phyloP scores from a whole-genome alignment of 2,113 vertebrate genomes.

The Ceyx margarethae region DNA sequence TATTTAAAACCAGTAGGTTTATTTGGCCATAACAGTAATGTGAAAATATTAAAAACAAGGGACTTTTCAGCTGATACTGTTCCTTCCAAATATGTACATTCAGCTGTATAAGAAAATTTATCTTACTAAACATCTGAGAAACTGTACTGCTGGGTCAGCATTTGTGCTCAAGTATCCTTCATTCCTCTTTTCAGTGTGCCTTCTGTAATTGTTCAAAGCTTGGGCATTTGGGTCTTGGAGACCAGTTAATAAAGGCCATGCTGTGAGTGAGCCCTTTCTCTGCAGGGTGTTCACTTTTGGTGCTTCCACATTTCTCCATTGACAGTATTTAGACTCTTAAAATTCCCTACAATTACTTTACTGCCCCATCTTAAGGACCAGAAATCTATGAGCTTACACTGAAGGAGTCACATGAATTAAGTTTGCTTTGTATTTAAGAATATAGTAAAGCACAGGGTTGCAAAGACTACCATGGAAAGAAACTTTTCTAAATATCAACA shows the following conservation, averaged over 20 bases:
- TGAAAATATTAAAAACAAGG: neutral
- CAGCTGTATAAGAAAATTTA: neutral
- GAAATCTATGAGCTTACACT: neutral
- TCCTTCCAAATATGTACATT: neutral
- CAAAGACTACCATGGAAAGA: neutral
- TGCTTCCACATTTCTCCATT: neutral
- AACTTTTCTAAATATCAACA: neutral
- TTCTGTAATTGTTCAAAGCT: neutral
- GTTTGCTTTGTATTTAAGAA: neutral
- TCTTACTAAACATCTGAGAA: neutral
- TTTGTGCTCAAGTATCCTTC: neutral
- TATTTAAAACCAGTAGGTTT: neutral
- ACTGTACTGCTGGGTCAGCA: neutral
- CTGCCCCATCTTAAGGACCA: neutral
- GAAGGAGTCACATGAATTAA: neutral
- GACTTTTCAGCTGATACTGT: neutral
- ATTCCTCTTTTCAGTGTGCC: neutral
- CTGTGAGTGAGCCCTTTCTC: neutral
- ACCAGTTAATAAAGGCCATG: neutral
- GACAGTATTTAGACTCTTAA: neutral
- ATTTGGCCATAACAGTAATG: neutral
- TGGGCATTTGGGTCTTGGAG: neutral
- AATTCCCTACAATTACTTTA: neutral
- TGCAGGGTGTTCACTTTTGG: neutral
- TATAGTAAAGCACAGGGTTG: rapidly evolving